Evolutionary conservation across 2,888 invertebrate species (phyloP).

Genomic region (Steinernema carpocapsae): DNA sequence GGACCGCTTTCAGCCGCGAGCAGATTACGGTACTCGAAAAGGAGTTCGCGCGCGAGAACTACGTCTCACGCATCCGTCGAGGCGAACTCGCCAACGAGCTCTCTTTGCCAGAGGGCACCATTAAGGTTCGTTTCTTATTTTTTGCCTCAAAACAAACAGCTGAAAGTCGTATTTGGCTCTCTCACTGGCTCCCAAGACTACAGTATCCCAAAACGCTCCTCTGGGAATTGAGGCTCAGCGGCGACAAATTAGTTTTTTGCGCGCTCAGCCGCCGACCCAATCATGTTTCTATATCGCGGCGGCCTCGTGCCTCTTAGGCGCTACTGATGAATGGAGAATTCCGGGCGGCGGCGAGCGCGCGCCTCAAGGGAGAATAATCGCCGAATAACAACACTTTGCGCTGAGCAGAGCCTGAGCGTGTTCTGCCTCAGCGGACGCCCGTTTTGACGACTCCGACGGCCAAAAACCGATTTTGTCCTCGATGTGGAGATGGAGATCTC

Average conservation of each 20-base stretch:
- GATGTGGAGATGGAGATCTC: too few relatives aligned
- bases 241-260: constrained; percentile 28
- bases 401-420: too few relatives aligned
- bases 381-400: constrained; percentile 29
- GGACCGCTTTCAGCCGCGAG: constrained; percentile 95
- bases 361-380: constrained; percentile 28
- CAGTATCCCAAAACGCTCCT: constrained; percentile 17
- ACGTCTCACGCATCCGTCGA: constrained; percentile 90
- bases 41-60: constrained; percentile 91
- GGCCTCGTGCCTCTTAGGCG: not conserved
- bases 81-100: constrained; percentile 92
- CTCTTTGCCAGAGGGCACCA: constrained; percentile 92
- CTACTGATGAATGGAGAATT: constrained; percentile 28
- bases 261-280: constrained; percentile 21
- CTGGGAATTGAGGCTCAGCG: not conserved
- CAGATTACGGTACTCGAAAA: constrained; percentile 89
- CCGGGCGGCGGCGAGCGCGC: too few relatives aligned
- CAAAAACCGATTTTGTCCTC: not conserved
- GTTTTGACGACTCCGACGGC: not conserved
- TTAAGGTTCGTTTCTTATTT: constrained; percentile 78
- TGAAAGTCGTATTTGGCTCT: too few relatives aligned
- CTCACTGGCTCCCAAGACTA: too few relatives aligned
- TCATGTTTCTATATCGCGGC: constrained; percentile 31
- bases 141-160: constrained; percentile 2
- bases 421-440: too few relatives aligned